Evolutionary conservation across 2,113 vertebrate genomes (phyloP).

Genomic region (Gobius niger): DNA sequence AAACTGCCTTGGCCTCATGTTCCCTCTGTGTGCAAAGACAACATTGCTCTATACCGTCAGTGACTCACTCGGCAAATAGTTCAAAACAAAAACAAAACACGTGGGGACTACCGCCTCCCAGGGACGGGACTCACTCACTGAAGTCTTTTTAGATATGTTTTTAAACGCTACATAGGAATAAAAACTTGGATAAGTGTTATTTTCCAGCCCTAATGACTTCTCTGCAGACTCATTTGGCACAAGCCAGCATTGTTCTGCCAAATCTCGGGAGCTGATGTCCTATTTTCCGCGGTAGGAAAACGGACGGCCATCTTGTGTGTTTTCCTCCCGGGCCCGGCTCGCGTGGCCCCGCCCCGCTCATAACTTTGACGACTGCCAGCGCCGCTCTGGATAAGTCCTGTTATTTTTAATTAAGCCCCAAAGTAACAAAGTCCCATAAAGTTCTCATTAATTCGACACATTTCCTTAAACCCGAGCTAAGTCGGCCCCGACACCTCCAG

Average conservation of each 20-base stretch:
- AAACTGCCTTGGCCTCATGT: constrained; percentile 28
- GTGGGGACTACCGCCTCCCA: constrained; percentile 10
- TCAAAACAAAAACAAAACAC: constrained; percentile 1
- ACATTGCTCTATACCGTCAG: constrained; percentile 65
- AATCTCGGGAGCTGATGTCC: not conserved
- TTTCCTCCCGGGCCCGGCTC: not conserved
- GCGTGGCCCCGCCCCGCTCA: constrained; percentile 21
- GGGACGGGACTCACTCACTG: not conserved
- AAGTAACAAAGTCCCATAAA: constrained; percentile 24
- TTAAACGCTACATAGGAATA: too few relatives aligned
- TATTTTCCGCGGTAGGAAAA: not conserved
- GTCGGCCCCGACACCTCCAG: constrained; percentile 15
- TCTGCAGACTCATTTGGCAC: constrained; percentile 1
- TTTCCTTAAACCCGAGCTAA: constrained; percentile 26
- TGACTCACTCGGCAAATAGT: constrained; percentile 62
- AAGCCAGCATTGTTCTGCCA: constrained; percentile 17
- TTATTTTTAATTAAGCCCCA: constrained; percentile 28
- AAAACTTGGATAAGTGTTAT: too few relatives aligned
- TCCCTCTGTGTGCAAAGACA: constrained; percentile 57
- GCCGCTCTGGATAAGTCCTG: constrained; percentile 24
- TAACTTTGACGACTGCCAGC: constrained; percentile 32
- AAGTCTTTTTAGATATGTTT: too few relatives aligned
- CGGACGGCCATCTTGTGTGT: too few relatives aligned
- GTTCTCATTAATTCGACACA: constrained; percentile 27
- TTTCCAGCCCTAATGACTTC: not conserved